Evolutionary conservation across 1,140 invertebrate species (phyloP), one percentile per base, ranked within the genome.

Genomic region (Drosophila subpulchrella): DNA sequence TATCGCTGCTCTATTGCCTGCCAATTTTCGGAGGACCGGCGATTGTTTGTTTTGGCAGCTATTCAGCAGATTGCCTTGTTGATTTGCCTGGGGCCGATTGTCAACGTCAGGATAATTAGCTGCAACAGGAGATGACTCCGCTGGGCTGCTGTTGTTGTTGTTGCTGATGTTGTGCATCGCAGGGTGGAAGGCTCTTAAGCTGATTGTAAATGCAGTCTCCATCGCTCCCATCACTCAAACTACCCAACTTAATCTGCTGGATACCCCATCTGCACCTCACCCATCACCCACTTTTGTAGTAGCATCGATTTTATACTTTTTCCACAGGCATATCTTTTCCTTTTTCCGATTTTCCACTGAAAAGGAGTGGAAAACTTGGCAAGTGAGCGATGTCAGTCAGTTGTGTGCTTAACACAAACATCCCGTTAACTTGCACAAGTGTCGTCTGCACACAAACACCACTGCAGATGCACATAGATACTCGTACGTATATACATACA

Each of bases 241-340:
- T 6, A 32, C 34, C 38, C 36, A n/a, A 38, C 60, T 66, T 34
- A 39, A 62, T 47, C 57, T 47, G 13, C 56, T 41, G 46, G 27
- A 32, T 48, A 24, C n/a, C 34, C 34, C 27, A 36, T 32, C 39
- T 47, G 32, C 42, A 20, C 20, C 8, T 6, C 8, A 11, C 32
- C 27, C 36, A 20, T 62, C 47, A 17, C 62, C 30, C 41, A 51
- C 10, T 51, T 62, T 63, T 44, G 51, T 41, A 17, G 30, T 15
- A 67, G 30, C 75, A 78, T 82, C 70, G 82, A 85, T 85, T 88
- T 78, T 88, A 46, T 81, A 62, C 50, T 65, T 74, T 59, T 61
- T 17, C 47, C 17, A 15, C 36, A 44, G 47, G 55, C 63, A 41
- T 48, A 48, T 32, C 11, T 41, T 39, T 42, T 41, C 41, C 38